phyloP scores from a whole-genome alignment of 2,888 invertebrate species.

The Trissolcus japonicus region DNA sequence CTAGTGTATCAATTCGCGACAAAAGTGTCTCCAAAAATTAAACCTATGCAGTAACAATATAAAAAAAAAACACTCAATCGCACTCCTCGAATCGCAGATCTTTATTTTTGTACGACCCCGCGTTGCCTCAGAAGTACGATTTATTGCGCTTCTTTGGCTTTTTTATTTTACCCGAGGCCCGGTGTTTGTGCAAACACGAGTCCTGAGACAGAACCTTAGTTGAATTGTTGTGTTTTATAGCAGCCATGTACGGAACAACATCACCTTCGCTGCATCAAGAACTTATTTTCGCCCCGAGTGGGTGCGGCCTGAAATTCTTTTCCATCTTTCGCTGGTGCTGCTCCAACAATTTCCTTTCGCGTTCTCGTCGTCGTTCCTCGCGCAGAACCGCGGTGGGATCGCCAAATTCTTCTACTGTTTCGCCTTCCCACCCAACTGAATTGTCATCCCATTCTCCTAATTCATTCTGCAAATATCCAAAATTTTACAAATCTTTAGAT shows the following conservation, averaged over 20 bases:
- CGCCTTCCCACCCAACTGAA: conserved; percentile 78
- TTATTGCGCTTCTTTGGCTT: conserved; percentile 42
- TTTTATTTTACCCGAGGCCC: conserved; percentile 38
- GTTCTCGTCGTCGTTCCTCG: conserved; percentile 68
- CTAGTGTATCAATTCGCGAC: too few species aligned
- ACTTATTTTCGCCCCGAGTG: conserved; percentile 70
- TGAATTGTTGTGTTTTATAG: conserved; percentile 31
- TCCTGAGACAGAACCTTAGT: conserved; percentile 32
- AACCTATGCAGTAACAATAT: too few species aligned
- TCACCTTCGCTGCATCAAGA: conserved; percentile 65
- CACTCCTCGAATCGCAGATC: not conserved
- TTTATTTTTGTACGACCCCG: not conserved
- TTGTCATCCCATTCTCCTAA: conserved; percentile 79
- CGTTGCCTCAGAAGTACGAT: conserved; percentile 11
- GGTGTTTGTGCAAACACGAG: conserved; percentile 38
- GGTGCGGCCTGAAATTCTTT: conserved; percentile 66
- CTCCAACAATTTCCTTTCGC: conserved; percentile 68
- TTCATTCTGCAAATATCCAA: conserved; percentile 73
- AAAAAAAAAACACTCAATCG: not conserved
- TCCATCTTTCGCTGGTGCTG: conserved; percentile 70
- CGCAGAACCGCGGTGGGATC: conserved; percentile 67
- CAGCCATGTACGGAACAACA: conserved; percentile 17
- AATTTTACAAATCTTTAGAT: not conserved
- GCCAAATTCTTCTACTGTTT: conserved; percentile 68
- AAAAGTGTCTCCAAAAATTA: too few species aligned